Evolutionary conservation across 2,797 vertebrate species (phyloP), one percentile per base, ranked within the genome.

Genomic region (Limosa lapponica): DNA sequence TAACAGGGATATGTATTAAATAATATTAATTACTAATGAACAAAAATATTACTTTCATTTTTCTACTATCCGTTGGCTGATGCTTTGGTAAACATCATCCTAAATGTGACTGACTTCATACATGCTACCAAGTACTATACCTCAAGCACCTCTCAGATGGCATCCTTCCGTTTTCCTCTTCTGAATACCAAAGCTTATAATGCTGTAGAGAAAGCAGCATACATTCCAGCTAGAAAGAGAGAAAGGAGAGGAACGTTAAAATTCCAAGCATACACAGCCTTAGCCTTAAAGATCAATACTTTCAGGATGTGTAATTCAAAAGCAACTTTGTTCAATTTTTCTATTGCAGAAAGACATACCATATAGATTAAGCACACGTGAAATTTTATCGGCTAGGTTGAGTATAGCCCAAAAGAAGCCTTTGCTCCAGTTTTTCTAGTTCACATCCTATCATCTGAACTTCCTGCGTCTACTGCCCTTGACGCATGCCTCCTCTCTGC

Each of bases 61-160:
- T 87, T 84, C 73, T 91, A 32, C 44, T 72, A n/a, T 71, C 39
- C 79, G 65, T 61, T 90, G 73, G 92, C 36, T 64, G 65, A 89
- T 71, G n/a, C 22, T 87, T 92, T 90, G 79, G 67, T 82, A 95
- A 96, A 94, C 37, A 72, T 18, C 37, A 90, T 48, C 51, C 34
- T 93, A 86, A 91, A 73, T 30, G 46, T 72, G 78, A 79, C 89
- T 65, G 30, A 93, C 66, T 93, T 94, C 54, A 55, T 75, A 86
- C 59, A 74, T 13, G 27, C 59, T 92, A 66, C 48, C 28, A 89
- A 84, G 44, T 91, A 93, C 90, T 95, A 72, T 98, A 99, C 99
- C 99, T 99, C 97, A 99, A 98, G 97, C 98, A 98, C 97, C 98
- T 98, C 98, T 99, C 99, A 96, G 99, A 99, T 82, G 99, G 99